Percentiles rank a stretch among this genome's conserved stretches.
These are phyloP conservation scores for Drosophila jambulina DNA, from an alignment of 1,140 invertebrate genomes.

Conservation along the genomic window DNA sequence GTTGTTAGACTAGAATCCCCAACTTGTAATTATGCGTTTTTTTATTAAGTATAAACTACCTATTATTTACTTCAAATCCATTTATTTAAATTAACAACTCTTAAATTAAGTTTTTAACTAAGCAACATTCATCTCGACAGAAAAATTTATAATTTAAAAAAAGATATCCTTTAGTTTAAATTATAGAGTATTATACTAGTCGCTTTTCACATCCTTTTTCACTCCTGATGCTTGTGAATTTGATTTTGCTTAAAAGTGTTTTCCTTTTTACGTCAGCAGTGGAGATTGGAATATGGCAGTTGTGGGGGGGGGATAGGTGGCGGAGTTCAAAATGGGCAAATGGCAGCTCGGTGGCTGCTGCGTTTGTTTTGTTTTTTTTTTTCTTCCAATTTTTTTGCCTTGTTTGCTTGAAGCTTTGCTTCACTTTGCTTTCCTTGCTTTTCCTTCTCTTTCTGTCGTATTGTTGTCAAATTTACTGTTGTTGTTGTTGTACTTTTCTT, in stretches of 20 bases:
- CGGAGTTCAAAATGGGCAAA: slow-evolving; percentile 55
- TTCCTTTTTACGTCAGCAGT: slow-evolving; percentile 21
- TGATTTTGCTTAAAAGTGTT: slow-evolving; percentile 76
- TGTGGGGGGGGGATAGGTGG: not conserved
- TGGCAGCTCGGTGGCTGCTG: slow-evolving; percentile 56
- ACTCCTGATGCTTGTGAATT: slow-evolving; percentile 54
- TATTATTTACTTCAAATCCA: too few relatives aligned
- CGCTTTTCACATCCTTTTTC: not conserved
- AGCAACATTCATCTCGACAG: not conserved
- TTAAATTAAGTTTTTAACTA: not conserved
- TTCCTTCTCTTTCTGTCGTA: slow-evolving; percentile 9
- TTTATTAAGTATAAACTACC: too few relatives aligned
- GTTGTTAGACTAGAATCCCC: too few relatives aligned
- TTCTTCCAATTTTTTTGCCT: slow-evolving; percentile 35
- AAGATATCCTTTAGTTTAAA: not conserved
- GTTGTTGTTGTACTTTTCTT: slow-evolving; percentile 8
- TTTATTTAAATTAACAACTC: too few relatives aligned
- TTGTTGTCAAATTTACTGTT: slow-evolving; percentile 4
- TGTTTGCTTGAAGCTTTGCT: slow-evolving; percentile 64
- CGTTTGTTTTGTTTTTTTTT: slow-evolving; percentile 60
- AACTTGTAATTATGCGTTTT: too few relatives aligned
- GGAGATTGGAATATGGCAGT: not conserved
- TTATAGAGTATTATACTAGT: not conserved
- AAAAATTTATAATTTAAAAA: not conserved
- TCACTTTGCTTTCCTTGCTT: slow-evolving; percentile 27